Evolutionary conservation across 2,888 invertebrate species (phyloP).

Genomic region (Antheraea yamamai): DNA sequence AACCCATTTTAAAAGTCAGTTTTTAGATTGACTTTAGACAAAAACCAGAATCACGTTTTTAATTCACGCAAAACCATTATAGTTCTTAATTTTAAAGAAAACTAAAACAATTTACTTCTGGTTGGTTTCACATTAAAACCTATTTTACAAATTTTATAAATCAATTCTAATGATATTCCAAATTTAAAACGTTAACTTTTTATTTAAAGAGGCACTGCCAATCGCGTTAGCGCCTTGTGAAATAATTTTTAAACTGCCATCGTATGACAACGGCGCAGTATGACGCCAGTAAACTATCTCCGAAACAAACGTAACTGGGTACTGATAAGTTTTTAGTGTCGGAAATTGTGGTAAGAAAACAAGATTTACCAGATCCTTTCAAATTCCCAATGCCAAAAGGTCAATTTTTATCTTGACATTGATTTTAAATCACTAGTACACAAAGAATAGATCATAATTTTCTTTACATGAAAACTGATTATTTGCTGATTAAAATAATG

Average conservation of each 20-base stretch:
- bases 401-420: neutral
- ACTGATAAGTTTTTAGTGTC: neutral
- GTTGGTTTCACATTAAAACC: neutral
- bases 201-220: neutral
- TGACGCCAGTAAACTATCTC: neutral
- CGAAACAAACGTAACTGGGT: neutral
- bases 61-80: neutral
- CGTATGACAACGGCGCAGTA: neutral
- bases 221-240: neutral
- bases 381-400: neutral
- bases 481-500: no score
- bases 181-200: neutral
- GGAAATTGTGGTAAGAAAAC: neutral
- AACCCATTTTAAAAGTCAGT: slow-evolving; percentile 6
- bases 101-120: neutral
- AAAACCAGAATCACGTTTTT: neutral
- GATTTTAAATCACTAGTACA: neutral
- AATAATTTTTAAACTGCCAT: slow-evolving; percentile 6
- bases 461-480: no score
- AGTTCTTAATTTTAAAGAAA: neutral
- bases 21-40: neutral
- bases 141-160: neutral
- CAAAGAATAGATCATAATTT: neutral
- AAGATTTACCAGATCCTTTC: neutral
- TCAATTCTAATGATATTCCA: neutral